Conservation (phyloP, 2,797 vertebrate genomes). For the Rhynchotus rufescens region DNA sequence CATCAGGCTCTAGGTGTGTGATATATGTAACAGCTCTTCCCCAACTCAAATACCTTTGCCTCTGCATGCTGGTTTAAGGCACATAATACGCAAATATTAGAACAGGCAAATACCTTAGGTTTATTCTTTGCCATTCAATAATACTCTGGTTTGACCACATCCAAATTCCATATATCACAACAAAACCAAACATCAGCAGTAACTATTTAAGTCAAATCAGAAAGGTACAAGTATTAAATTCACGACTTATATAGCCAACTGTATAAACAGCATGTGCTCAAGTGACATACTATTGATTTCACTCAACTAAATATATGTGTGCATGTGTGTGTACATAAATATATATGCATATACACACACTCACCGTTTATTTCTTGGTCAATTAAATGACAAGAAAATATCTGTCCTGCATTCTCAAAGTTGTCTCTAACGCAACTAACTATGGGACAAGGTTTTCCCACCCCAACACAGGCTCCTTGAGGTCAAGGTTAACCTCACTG, state of each 20-base stretch:
- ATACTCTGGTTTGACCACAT: neutral
- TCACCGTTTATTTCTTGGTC: neutral
- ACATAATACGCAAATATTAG: neutral
- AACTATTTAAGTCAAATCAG: neutral
- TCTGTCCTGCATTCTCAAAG: neutral
- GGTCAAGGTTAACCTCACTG: neutral
- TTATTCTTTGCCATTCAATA: conserved; percentile 29
- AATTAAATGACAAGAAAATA: neutral
- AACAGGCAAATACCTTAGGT: conserved; percentile 24
- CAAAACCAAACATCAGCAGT: neutral
- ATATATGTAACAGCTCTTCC: neutral
- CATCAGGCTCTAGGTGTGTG: conserved; percentile 10
- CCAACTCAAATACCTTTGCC: conserved; percentile 12
- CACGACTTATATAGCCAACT: neutral
- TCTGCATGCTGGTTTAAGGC: conserved; percentile 22
- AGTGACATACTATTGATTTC: neutral
- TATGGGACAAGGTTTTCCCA: neutral
- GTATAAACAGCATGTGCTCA: neutral
- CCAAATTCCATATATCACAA: neutral
- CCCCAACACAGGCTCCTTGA: neutral
- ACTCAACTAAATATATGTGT: neutral
- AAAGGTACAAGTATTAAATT: neutral
- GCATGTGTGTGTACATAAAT: no score
- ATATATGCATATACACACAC: no score
- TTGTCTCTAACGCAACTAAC: neutral